Evolutionary conservation across 2,888 invertebrate species (phyloP).

Genomic region (Chloromyia formosa): DNA sequence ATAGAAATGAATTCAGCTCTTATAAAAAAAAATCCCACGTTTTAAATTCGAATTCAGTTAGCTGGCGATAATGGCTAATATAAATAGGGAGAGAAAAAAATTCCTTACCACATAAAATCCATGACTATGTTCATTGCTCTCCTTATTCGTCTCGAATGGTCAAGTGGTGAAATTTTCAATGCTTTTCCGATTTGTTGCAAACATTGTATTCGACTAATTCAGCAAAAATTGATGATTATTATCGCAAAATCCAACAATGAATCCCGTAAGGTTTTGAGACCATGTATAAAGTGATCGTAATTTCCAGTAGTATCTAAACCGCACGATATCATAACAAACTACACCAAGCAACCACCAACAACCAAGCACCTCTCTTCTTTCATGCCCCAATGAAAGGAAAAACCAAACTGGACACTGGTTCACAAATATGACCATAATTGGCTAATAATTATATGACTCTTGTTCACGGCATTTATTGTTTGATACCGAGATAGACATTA

Average conservation of each 20-base stretch:
- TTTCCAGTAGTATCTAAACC: too few species aligned
- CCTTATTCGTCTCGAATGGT: constrained; percentile 15
- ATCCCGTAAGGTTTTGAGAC: too few species aligned
- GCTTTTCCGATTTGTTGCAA: constrained; percentile 28
- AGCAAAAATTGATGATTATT: background rate
- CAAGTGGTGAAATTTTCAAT: constrained; percentile 23
- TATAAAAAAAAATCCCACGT: background rate
- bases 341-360: too few species aligned
- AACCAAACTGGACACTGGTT: constrained; percentile 8
- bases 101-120: too few species aligned
- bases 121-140: constrained; percentile 14
- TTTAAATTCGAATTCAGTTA: background rate
- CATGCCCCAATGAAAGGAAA: background rate
- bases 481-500: background rate
- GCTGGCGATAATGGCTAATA: background rate
- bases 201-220: constrained; percentile 26
- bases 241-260: background rate
- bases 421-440: constrained; percentile 37
- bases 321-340: too few species aligned
- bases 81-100: too few species aligned
- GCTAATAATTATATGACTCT: constrained; percentile 35
- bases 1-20: too few species aligned
- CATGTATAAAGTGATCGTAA: too few species aligned
- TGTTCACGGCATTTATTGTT: constrained; percentile 8
- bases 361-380: too few species aligned